Conservation (phyloP, 1,140 invertebrate genomes). For the Ericerus pela region DNA sequence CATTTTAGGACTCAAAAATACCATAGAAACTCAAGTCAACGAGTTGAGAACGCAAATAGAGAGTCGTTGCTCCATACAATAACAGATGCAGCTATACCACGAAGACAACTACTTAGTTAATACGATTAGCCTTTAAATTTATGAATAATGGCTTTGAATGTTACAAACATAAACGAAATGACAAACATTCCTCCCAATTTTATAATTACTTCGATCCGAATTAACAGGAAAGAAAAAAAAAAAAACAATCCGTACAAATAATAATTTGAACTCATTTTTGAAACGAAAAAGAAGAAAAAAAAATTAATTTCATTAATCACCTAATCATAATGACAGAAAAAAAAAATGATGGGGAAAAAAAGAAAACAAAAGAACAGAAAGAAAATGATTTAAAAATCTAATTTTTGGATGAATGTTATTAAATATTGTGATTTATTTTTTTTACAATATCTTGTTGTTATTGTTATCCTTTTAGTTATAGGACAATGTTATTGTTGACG, state of each 20-base stretch:
- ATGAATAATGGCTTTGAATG: constrained; percentile 8
- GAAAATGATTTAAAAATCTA: neutral
- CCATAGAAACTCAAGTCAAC: constrained; percentile 85
- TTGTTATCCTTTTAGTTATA: constrained; percentile 11
- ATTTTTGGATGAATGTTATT: constrained; percentile 9
- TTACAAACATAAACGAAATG: neutral
- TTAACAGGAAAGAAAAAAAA: too few relatives aligned
- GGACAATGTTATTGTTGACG: constrained; percentile 10
- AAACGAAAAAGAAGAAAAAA: too few relatives aligned
- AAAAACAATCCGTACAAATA: neutral
- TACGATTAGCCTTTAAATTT: constrained; percentile 8
- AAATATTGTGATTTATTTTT: constrained; percentile 12
- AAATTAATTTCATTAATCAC: too few relatives aligned
- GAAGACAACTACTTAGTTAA: constrained; percentile 2
- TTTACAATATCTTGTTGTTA: constrained; percentile 12
- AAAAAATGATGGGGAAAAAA: too few relatives aligned
- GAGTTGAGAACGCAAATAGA: constrained; percentile 86
- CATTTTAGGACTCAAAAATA: constrained; percentile 81
- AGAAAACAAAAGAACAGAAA: neutral
- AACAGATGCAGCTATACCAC: constrained; percentile 27
- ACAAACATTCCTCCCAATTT: neutral
- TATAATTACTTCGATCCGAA: too few relatives aligned
- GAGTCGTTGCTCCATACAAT: constrained; percentile 84
- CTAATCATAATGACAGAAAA: too few relatives aligned
- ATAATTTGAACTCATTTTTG: neutral